Evolutionary conservation across 2,888 invertebrate genomes (phyloP).

Genomic region (Chydorus sphaericus): DNA sequence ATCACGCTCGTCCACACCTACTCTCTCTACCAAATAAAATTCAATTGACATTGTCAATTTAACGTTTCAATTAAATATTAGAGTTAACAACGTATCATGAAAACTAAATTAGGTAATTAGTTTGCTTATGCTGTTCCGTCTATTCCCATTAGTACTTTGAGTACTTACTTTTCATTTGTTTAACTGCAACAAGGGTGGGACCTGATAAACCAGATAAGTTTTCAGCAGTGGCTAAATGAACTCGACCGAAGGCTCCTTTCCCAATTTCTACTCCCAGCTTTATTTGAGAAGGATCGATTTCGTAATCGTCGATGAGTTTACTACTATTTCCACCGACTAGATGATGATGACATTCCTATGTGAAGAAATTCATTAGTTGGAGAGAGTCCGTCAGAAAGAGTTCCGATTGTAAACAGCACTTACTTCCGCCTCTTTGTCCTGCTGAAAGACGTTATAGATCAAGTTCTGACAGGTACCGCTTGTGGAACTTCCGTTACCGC

Average conservation of each 20-base stretch:
- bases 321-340: not conserved
- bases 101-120: too few relatives aligned
- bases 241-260: slow-evolving; percentile 59
- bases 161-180: slow-evolving; percentile 50
- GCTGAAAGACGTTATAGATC: slow-evolving; percentile 12
- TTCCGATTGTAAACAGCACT: not conserved
- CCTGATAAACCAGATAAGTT: slow-evolving; percentile 35
- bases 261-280: slow-evolving; percentile 44
- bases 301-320: slow-evolving; percentile 14
- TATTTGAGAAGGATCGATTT: slow-evolving; percentile 26
- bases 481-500: too few relatives aligned
- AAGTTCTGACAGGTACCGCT: not conserved
- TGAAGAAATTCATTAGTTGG: not conserved
- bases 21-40: slow-evolving; percentile 28
- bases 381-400: not conserved
- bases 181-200: slow-evolving; percentile 49
- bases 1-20: slow-evolving; percentile 30
- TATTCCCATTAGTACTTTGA: too few relatives aligned
- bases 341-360: not conserved
- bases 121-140: too few relatives aligned
- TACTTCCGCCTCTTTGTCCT: slow-evolving; percentile 14
- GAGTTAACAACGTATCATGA: too few relatives aligned
- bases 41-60: too few relatives aligned
- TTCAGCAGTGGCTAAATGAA: slow-evolving; percentile 47
- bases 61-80: too few relatives aligned